phyloP scores from a whole-genome alignment of 2,113 vertebrate species.

The Cyprinodon tularosa region DNA sequence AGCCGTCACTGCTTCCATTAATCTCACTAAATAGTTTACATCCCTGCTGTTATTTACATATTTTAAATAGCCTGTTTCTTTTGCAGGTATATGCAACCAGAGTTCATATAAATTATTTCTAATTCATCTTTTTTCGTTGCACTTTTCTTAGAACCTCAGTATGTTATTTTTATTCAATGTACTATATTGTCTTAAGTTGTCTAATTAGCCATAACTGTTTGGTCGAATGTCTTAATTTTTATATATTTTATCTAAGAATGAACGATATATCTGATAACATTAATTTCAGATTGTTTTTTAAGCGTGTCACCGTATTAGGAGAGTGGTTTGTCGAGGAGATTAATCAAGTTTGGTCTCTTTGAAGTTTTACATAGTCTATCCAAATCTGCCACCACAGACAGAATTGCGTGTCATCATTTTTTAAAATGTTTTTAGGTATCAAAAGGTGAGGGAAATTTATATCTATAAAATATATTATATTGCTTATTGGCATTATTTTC shows the following conservation, averaged over 20 bases:
- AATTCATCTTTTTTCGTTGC: not conserved
- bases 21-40: not conserved
- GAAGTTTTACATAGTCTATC: no score
- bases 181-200: not conserved
- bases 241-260: not conserved
- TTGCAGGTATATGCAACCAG: not conserved
- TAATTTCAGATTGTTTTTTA: no score
- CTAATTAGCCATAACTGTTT: not conserved
- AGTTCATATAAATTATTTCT: no score
- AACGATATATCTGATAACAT: not conserved
- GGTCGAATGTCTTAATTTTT: not conserved
- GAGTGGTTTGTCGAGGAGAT: no score
- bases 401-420: no score
- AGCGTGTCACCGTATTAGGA: no score
- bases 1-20: not conserved
- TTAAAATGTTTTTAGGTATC: no score
- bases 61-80: not conserved
- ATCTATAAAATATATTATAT: no score
- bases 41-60: not conserved
- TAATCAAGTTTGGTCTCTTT: no score
- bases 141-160: no score
- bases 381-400: no score
- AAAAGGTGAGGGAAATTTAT: not conserved
- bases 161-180: not conserved
- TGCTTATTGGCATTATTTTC: no score